Base-by-base conservation (phyloP, 2,888 invertebrate species). In the Cepaea hortensis region DNA sequence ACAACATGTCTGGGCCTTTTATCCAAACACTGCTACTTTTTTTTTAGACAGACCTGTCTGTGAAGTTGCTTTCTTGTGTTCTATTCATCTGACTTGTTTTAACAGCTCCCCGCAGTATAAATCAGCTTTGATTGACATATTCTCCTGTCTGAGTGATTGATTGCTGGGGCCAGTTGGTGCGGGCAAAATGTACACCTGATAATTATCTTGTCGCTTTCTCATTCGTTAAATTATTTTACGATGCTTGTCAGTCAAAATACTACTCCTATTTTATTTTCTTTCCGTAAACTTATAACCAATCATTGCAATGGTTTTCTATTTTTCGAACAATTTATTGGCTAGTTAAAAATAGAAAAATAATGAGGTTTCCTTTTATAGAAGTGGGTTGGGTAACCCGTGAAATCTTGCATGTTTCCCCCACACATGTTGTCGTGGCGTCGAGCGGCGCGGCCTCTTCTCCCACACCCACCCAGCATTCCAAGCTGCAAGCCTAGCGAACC, bases 61-160 rank as follows among this genome's bases (percentile, higher is more conserved):
- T 9, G 55, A 55, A 55, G 7, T 55, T 55, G 55, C 55, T 55
- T 55, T 55, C 55, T 55, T 55, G 55, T 55, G 55, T 55, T 11
- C 7, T 11, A 55, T 55, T 55, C 7, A 55, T 55, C 7, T 55
- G 7, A 3, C 55, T 55, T 55, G 55, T 55, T 55, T 6, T 55
- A 55, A 75, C 48, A 55, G 23, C 23, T 55, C n/a, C 15, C 23
- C 20, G 7, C 35, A 46, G 73, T 35, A 9, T 73, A 73, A 46
- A 73, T 11, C 46, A 73, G 73, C 46, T 73, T 46, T 73, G 73
- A 73, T 73, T 35, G 73, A 73, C 73, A 18, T 73, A 15, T 73
- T 73, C 73, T 73, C 46, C 68, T 2, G 3, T 9, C 23, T 4
- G 23, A 4, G 23, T 72, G 72, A 72, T 72, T 23, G 72, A 72